Base-by-base conservation (phyloP, 2,113 vertebrate genomes). In the Eupsittula cactorum region DNA sequence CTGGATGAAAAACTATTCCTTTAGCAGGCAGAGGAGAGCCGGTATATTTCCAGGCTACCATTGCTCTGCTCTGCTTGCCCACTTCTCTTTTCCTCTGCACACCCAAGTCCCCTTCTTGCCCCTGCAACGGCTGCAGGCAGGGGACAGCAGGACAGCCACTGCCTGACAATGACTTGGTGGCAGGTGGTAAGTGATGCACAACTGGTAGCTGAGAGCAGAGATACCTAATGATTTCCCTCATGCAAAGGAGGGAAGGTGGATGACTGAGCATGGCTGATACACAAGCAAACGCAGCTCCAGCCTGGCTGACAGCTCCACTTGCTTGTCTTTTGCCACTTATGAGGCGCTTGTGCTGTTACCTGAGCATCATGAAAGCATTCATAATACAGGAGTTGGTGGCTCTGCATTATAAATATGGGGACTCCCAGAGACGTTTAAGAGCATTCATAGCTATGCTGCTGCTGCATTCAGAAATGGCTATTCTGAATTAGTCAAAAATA, bases 391-490 rank as follows among this genome's bases (percentile, higher is more conserved):
- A 57, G 42, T 28, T 6, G 5, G 77, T 70, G 70, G 19, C 42
- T 90, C 49, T 46, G 17, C 57, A 44, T 63, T 53, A 70, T 62
- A 77, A 89, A 86, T 35, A 46, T 1, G 7, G 31, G 53, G 21
- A 23, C 12, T 93, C 79, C 65, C 49, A 42, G 68, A 79, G 46
- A 35, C 76, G 47, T 55, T 91, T 50, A 92, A 63, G 37, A n/a
- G 52, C 6, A 0, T 86, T 63, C 29, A 13, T 10, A 76, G 49
- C 1, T 2, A 41, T 79, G 49, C 29, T 82, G 49, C 29, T 82
- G 52, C 50, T 90, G 35, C 35, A 35, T 55, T 92, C 41, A 52
- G 60, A 94, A 79, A 41, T 86, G 94, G 63, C 18, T 94, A 91
- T n/a, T 46, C 52, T 79, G 57, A 92, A 86, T 53, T 52, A 83